Base-by-base conservation (phyloP, 2,113 vertebrate genomes). In the Ia io region DNA sequence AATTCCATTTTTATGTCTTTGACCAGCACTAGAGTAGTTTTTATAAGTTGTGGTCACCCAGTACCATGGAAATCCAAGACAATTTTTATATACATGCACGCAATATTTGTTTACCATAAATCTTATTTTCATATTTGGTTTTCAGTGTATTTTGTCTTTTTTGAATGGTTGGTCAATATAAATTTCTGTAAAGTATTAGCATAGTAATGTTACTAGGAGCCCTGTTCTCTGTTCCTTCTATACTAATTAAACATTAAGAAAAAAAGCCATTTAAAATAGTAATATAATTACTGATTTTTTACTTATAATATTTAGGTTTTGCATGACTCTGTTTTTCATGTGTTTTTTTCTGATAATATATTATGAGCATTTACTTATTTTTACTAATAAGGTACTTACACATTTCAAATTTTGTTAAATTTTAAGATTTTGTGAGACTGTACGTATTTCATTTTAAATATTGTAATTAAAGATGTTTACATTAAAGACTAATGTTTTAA, bases 331-430 rank as follows among this genome's bases (percentile, higher is more conserved):
- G 10, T 16, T 63, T 82, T 91, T 70, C n/a, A 88, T 35, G 61
- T 10, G 56, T 59, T 28, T 35, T 96, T 86, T 88, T 53, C 25
- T 92, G 49, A 32, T 70, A 69, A 88, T 95, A 70, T 89, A 28
- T 65, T 88, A 79, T 92, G 0, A 95, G 95, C 88, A 95, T 94
- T 96, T 87, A 91, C 91, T 16, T 85, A 18, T 71, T 90, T 88
- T 88, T 93, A 9, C 5, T 73, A 79, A 77, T n/a, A 91, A 73
- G 67, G 9, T 42, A 78, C 0, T 96, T 51, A 77, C 5, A 95
- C 65, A 83, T 96, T 90, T 88, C 25, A 78, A 93, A 40, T 40
- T 77, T 80, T 90, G 44, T 0, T 70, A 61, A 76, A 14, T 23
- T 59, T 74, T 42, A 44, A 76, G 5, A 44, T 73, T 80, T 59